phyloP scores from a whole-genome alignment of 2,888 invertebrate genomes.

The Litoditis marina region DNA sequence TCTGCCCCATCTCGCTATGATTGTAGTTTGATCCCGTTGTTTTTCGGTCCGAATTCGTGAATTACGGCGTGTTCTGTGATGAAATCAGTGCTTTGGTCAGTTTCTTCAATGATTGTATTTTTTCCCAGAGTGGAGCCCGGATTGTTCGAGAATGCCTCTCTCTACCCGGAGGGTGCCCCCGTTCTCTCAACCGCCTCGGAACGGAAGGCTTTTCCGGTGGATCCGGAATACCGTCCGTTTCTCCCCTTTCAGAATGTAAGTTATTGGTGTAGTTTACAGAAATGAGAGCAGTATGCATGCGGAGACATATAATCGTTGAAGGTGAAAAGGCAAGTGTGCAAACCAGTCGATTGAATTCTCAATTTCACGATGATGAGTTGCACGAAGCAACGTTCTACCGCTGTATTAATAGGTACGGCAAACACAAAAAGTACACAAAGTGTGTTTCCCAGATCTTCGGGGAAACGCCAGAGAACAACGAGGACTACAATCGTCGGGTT shows the following conservation, averaged over 20 bases:
- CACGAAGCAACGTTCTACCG: too few relatives aligned
- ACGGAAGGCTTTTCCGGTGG: constrained; percentile 25
- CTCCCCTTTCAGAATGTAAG: neutral
- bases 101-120: neutral
- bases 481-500: too few relatives aligned
- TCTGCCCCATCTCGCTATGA: too few relatives aligned
- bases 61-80: too few relatives aligned
- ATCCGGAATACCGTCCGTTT: constrained; percentile 22
- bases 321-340: constrained; percentile 4
- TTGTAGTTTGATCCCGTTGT: too few relatives aligned
- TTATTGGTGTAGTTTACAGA: neutral
- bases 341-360: neutral
- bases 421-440: too few relatives aligned
- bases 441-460: too few relatives aligned
- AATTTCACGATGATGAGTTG: too few relatives aligned
- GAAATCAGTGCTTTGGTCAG: too few relatives aligned
- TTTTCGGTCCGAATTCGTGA: too few relatives aligned
- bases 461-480: too few relatives aligned
- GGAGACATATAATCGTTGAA: constrained; percentile 1
- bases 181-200: constrained; percentile 24
- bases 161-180: constrained; percentile 33
- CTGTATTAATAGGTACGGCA: too few relatives aligned
- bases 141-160: constrained; percentile 43
- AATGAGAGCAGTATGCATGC: neutral
- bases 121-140: constrained; percentile 46